A percentile compares a stretch with the other conserved stretches of the same genome.
Conservation (phyloP, 2,888 invertebrate species). For the Stictocephala bisonia region DNA sequence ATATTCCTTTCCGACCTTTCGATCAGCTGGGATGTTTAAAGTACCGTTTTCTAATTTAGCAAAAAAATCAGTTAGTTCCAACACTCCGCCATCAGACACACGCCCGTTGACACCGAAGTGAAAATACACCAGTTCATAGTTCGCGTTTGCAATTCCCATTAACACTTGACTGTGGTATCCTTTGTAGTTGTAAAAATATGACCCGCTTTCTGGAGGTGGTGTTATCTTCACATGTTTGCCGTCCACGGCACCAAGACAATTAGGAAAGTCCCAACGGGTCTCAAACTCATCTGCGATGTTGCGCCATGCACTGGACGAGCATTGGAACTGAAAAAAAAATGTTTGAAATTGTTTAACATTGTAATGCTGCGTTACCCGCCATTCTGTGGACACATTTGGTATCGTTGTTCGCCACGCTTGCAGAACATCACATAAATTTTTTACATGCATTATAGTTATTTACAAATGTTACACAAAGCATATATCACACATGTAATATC, state of each 20-base stretch:
- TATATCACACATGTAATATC: no score
- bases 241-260: slow-evolving; percentile 15
- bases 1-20: neutral
- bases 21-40: slow-evolving; percentile 12
- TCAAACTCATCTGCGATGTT: slow-evolving; percentile 31
- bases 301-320: slow-evolving; percentile 11
- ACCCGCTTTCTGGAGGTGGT: slow-evolving; percentile 47
- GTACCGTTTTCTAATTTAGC: slow-evolving; percentile 42
- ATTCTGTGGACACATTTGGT: no score
- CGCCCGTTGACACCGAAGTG: slow-evolving; percentile 40
- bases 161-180: slow-evolving; percentile 49
- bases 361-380: no score
- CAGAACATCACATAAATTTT: no score
- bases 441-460: no score
- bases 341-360: no score
- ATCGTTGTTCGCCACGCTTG: no score
- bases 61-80: slow-evolving; percentile 37
- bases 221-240: slow-evolving; percentile 38
- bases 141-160: slow-evolving; percentile 39
- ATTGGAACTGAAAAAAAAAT: slow-evolving; percentile 43
- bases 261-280: slow-evolving; percentile 46
- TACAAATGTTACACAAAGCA: no score
- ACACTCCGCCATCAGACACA: slow-evolving; percentile 39
- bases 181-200: slow-evolving; percentile 52
- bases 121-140: slow-evolving; percentile 42